Percentiles rank a stretch among this genome's conserved stretches.
These are phyloP conservation scores for Dipodomys stephensi DNA, from an alignment of 2,113 vertebrate species.

Conservation along the genomic window DNA sequence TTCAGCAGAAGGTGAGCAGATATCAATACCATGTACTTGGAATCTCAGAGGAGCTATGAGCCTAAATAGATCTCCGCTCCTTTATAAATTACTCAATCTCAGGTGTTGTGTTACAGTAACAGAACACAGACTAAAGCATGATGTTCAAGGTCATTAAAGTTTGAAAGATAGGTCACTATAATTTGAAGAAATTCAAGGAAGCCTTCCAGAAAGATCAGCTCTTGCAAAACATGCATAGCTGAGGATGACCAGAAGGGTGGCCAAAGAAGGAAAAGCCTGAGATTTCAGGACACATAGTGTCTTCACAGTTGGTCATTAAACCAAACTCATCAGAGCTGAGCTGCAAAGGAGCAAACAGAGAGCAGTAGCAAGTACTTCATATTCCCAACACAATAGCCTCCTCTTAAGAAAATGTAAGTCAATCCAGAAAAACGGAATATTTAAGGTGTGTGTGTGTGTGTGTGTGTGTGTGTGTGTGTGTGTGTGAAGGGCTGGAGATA, in stretches of 20 bases:
- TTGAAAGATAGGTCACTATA: neutral
- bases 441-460: neutral
- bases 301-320: neutral
- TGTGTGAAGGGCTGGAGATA: neutral
- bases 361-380: neutral
- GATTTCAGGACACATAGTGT: neutral
- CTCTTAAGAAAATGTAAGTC: neutral
- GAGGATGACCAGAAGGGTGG: neutral
- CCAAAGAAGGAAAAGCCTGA: neutral
- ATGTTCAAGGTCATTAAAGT: neutral
- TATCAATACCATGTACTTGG: neutral
- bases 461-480: too few species aligned
- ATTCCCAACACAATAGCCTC: neutral
- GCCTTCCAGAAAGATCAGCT: neutral
- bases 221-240: neutral
- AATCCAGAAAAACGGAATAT: neutral
- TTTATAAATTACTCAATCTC: neutral
- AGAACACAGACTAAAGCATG: neutral
- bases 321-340: neutral
- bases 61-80: neutral
- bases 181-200: neutral
- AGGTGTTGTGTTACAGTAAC: neutral
- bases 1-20: neutral
- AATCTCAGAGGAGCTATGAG: neutral
- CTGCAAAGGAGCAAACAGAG: neutral